These are phyloP conservation scores for Synanthedon vespiformis DNA, from an alignment of 2,888 invertebrate genomes.

Conservation along the genomic window DNA sequence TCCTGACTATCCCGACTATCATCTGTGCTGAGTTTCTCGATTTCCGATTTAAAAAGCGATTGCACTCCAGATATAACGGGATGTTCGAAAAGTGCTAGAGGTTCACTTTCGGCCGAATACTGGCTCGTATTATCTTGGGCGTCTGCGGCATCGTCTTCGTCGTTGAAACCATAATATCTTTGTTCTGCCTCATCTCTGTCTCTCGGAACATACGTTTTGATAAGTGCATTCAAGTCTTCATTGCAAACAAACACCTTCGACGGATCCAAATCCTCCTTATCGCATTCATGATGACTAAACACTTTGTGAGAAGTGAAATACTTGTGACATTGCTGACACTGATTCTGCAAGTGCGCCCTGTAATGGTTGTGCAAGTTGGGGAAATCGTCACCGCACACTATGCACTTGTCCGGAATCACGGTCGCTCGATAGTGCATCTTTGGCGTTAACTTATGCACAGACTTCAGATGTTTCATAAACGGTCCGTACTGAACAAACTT, in stretches of 20 bases:
- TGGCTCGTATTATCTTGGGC: conserved; percentile 22
- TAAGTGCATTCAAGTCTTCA: conserved; percentile 35
- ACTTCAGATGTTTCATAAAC: conserved; percentile 55
- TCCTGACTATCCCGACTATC: background rate
- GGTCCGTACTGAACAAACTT: conserved; percentile 57
- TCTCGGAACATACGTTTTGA: conserved; percentile 46
- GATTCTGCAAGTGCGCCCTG: conserved; percentile 70
- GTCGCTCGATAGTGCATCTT: conserved; percentile 53
- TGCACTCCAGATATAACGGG: conserved; percentile 59
- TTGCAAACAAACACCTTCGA: conserved; percentile 49
- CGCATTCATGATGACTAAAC: conserved; percentile 45
- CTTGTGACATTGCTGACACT: conserved; percentile 58
- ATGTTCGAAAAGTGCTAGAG: conserved; percentile 32
- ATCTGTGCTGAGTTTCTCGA: conserved; percentile 14
- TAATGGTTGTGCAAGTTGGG: conserved; percentile 73
- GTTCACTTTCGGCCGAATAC: conserved; percentile 22
- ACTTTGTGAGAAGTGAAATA: conserved; percentile 51
- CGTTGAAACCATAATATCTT: conserved; percentile 49
- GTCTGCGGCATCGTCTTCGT: conserved; percentile 17
- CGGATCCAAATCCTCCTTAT: conserved; percentile 41
- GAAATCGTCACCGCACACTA: conserved; percentile 70
- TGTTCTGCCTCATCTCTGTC: conserved; percentile 53
- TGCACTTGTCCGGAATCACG: conserved; percentile 67
- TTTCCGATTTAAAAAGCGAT: conserved; percentile 36
- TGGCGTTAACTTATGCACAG: conserved; percentile 42